Evolutionary conservation across 2,113 vertebrate genomes (phyloP).

Genomic region (Brachypodius melanocephalos): DNA sequence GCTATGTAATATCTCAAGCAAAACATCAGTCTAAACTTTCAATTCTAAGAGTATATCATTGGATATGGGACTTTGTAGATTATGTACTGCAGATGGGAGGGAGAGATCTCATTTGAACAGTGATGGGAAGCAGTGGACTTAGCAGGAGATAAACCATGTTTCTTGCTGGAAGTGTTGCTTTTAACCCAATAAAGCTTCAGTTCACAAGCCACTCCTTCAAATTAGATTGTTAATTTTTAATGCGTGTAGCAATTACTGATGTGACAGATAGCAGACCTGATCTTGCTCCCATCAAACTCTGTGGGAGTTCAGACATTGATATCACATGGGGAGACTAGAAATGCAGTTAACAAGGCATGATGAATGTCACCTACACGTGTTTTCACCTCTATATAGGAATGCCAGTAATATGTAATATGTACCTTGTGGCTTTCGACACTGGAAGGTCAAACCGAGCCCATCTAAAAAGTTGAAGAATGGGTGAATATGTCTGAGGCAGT

Average conservation of each 20-base stretch:
- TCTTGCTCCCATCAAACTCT: not conserved
- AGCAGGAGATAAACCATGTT: not conserved
- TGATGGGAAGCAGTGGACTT: slow-evolving; percentile 10
- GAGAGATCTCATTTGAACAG: not conserved
- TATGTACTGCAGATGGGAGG: not conserved
- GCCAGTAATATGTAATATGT: not conserved
- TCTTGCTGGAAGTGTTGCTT: not conserved
- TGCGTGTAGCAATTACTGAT: slow-evolving; percentile 14
- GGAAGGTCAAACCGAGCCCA: not conserved
- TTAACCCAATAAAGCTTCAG: slow-evolving; percentile 5
- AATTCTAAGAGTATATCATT: not conserved
- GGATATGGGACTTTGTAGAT: slow-evolving; percentile 2
- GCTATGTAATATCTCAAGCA: slow-evolving; percentile 48
- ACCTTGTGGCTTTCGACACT: not conserved
- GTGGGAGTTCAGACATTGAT: not conserved
- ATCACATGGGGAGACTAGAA: not conserved
- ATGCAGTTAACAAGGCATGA: not conserved
- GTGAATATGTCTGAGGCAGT: not conserved
- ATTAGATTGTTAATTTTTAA: slow-evolving; percentile 45
- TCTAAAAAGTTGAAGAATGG: not conserved
- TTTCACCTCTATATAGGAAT: not conserved
- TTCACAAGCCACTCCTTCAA: slow-evolving; percentile 19
- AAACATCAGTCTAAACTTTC: slow-evolving; percentile 25
- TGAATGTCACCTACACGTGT: not conserved
- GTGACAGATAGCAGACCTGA: slow-evolving; percentile 25